A percentile compares a stretch with the other conserved stretches of the same genome.
Conservation (phyloP, 2,888 invertebrate species). For the Sclerodermus sp. region DNA sequence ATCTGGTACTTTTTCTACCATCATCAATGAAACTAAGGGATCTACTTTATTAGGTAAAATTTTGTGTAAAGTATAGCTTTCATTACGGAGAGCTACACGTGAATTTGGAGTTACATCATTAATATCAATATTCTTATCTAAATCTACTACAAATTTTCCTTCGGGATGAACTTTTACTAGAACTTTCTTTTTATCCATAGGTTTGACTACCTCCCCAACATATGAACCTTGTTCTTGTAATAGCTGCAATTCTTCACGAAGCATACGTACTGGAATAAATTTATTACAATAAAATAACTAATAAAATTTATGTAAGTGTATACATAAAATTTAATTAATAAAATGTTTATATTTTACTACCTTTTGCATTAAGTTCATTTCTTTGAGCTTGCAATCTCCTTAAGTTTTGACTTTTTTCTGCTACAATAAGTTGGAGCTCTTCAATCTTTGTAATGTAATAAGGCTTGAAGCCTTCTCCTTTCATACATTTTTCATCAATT, state of each 20-base stretch:
- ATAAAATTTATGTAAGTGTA: constrained; percentile 2
- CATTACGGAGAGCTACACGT: constrained; percentile 95
- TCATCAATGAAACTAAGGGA: constrained; percentile 98
- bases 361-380: constrained; percentile 98
- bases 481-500: constrained; percentile 65
- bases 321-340: constrained; percentile 2
- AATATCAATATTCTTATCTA: constrained; percentile 99
- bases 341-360: constrained; percentile 56
- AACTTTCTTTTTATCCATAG: constrained; percentile 99
- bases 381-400: constrained; percentile 96
- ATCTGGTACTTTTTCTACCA: constrained; percentile 99
- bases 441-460: constrained; percentile 99
- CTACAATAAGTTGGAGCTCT: constrained; percentile 91
- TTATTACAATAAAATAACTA: not conserved
- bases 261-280: constrained; percentile 79
- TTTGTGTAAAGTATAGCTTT: constrained; percentile 98
- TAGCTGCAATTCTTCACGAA: constrained; percentile 95
- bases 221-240: constrained; percentile 98
- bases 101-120: constrained; percentile 97
- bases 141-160: constrained; percentile 98
- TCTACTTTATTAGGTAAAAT: constrained; percentile 99
- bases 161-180: constrained; percentile 99
- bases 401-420: constrained; percentile 97
- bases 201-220: constrained; percentile 98
- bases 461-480: constrained; percentile 88